Evolutionary conservation across 2,888 invertebrate genomes (phyloP).

Genomic region (Himalopsyche kuldschensis): DNA sequence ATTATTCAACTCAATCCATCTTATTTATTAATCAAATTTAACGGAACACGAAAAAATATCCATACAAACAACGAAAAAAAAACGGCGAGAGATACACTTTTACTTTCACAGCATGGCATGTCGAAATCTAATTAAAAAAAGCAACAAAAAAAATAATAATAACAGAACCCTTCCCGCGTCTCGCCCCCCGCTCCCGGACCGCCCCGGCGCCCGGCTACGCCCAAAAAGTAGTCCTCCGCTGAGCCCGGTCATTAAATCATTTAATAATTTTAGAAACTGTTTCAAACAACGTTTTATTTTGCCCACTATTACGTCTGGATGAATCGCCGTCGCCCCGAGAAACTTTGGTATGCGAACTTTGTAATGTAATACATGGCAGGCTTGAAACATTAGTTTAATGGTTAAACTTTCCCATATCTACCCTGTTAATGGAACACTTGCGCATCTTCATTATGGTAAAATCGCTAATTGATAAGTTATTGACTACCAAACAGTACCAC

Average conservation of each 20-base stretch:
- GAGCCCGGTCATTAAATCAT: conserved; percentile 27
- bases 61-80: not conserved
- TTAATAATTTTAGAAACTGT: conserved; percentile 23
- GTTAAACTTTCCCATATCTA: not conserved
- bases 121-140: not conserved
- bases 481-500: too few species aligned
- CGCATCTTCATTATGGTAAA: too few species aligned
- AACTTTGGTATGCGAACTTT: not conserved
- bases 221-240: not conserved
- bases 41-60: not conserved
- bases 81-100: not conserved
- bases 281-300: conserved; percentile 3
- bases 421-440: too few species aligned
- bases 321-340: not conserved
- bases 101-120: not conserved
- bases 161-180: not conserved
- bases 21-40: too few species aligned
- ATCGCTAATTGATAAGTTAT: too few species aligned
- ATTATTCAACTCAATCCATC: too few species aligned
- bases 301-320: not conserved
- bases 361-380: not conserved
- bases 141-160: conserved; percentile 3
- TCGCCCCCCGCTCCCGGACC: not conserved
- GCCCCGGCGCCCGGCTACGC: not conserved
- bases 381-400: not conserved